phyloP scores from a whole-genome alignment of 2,797 vertebrate genomes.

The Galago senegalensis region DNA sequence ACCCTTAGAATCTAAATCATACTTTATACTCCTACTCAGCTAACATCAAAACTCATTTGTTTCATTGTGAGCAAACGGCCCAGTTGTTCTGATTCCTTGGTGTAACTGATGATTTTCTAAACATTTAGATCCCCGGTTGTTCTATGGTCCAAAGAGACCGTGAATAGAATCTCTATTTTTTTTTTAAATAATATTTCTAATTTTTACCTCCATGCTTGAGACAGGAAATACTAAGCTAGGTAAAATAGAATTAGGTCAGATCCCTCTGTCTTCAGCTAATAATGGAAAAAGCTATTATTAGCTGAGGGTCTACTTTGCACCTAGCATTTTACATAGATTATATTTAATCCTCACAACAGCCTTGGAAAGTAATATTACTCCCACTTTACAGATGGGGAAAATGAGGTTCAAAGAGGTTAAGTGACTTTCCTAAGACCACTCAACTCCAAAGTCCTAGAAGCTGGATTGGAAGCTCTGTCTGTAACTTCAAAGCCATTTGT shows the following conservation, averaged over 20 bases:
- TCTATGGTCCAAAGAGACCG: not conserved
- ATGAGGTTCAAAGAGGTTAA: conserved; percentile 2
- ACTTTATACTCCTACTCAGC: not conserved
- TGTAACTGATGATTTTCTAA: conserved; percentile 21
- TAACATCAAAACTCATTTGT: conserved; percentile 32
- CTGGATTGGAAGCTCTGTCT: not conserved
- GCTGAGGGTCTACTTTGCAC: not conserved
- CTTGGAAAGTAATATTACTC: conserved; percentile 9
- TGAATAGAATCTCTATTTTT: not conserved
- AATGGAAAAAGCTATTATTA: conserved; percentile 25
- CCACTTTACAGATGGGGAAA: conserved; percentile 15
- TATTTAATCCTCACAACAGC: conserved; percentile 17
- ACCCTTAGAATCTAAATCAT: conserved; percentile 34
- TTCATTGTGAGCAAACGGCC: not conserved
- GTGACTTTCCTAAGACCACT: not conserved
- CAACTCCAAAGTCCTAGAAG: not conserved
- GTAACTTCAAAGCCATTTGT: not conserved
- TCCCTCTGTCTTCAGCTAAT: conserved; percentile 15
- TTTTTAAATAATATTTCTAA: conserved; percentile 26
- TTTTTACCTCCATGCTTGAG: conserved; percentile 30
- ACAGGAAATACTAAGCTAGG: conserved; percentile 63
- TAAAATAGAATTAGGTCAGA: conserved; percentile 62
- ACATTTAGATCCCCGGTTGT: conserved; percentile 20
- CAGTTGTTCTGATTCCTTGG: conserved; percentile 1
- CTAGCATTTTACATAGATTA: conserved; percentile 32